Conservation (phyloP, 2,797 vertebrate species). For the Sebastes taczanowskii region DNA sequence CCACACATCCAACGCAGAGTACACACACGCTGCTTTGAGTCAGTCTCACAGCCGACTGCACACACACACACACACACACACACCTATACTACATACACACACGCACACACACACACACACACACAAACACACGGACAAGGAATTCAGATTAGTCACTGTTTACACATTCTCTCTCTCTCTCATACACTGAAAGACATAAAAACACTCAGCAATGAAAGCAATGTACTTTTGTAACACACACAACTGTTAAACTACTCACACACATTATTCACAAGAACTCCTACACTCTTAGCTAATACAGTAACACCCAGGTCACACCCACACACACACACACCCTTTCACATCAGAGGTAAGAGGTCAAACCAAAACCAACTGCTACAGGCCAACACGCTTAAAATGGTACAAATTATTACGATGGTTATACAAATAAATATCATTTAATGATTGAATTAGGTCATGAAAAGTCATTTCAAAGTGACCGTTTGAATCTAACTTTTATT, state of each 20-base stretch:
- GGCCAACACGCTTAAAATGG: background rate
- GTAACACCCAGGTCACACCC: constrained; percentile 12
- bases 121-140: background rate
- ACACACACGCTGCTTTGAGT: constrained; percentile 72
- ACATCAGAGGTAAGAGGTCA: background rate
- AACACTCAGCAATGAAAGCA: background rate
- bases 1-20: constrained; percentile 65
- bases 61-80: constrained; percentile 34
- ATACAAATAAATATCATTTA: background rate
- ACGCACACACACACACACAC: background rate
- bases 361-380: background rate
- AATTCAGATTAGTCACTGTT: constrained; percentile 19
- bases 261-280: background rate
- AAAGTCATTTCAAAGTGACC: background rate
- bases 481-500: background rate
- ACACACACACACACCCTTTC: background rate
- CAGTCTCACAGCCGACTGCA: constrained; percentile 53
- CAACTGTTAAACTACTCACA: background rate
- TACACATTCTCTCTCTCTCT: background rate
- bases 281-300: background rate
- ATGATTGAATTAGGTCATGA: background rate
- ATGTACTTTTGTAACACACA: background rate
- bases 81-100: constrained; percentile 29
- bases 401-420: background rate
- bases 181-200: background rate